Base-by-base conservation (phyloP, 2,797 vertebrate genomes). In the Sebastes baramenuke region DNA sequence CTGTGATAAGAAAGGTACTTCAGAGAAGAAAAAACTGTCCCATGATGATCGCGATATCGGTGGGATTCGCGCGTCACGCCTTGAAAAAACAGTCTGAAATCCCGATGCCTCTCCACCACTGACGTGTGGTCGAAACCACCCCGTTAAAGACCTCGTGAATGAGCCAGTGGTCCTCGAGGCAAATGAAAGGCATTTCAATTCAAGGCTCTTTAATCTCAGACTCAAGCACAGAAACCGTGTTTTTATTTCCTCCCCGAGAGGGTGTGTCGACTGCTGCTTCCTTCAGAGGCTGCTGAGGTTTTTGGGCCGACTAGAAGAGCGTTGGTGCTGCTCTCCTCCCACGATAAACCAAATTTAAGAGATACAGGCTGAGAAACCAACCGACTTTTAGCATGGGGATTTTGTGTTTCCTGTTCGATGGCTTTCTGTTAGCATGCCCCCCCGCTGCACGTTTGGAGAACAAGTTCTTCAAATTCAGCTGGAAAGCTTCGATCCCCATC, bases 11-110 rank as follows among this genome's bases (percentile, higher is more conserved):
- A 94, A 94, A 95, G 90, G 86, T 93, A 93, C 83, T 90, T 82
- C 86, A 91, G 89, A 92, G 90, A 90, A 91, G 88, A 91, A 93
- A 77, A 87, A 91, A 91, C 71, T 83, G 88, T 95, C 94, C 95
- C 85, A 92, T 93, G 94, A 95, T 89, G 76, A 87, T 90, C 79
- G 88, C 93, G 94, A 95, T 92, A 93, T 95, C 95, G 74, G 93
- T 95, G 93, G 92, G 95, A 95, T 96, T 96, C 94, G 93, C 94
- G 86, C 82, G 94, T 96, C 95, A 93, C 88, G 92, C 96, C 94
- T 96, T 89, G 94, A 91, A 85, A 95, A 96, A 97, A 95, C 91
- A 92, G 91, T 95, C 95, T 92, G 86, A 93, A 93, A 89, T 91
- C 91, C 94, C 95, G 91, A 90, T 93, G 95, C 95, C 96, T 79